Conservation (phyloP, 2,888 invertebrate genomes). For the Plebejus anna region DNA sequence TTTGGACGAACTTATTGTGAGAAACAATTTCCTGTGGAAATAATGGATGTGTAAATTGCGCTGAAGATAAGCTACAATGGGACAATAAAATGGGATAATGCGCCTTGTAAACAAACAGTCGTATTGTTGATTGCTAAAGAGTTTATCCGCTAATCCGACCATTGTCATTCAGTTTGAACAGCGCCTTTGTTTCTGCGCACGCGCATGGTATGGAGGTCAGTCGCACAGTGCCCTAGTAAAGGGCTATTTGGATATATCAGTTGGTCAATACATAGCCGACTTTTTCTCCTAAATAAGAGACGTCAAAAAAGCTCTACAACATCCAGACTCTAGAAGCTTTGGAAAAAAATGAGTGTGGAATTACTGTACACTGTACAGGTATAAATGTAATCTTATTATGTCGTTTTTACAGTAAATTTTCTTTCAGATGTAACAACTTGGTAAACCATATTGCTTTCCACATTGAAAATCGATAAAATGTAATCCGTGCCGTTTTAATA, state of each 20-base stretch:
- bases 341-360: no score
- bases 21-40: not conserved
- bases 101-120: constrained; percentile 30
- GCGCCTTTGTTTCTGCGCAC: constrained; percentile 1
- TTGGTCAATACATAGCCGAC: not conserved
- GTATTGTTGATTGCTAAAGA: constrained; percentile 32
- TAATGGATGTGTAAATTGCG: constrained; percentile 11
- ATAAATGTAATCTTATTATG: no score
- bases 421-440: not conserved
- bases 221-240: not conserved
- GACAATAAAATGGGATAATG: constrained; percentile 21
- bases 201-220: constrained; percentile 5
- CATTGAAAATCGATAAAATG: constrained; percentile 1
- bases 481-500: not conserved
- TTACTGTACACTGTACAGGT: no score
- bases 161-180: constrained; percentile 37
- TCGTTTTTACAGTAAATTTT: not conserved
- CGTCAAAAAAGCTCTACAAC: not conserved
- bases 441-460: not conserved
- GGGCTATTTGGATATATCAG: not conserved
- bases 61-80: constrained; percentile 7
- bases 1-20: not conserved
- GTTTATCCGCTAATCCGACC: constrained; percentile 38
- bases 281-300: not conserved
- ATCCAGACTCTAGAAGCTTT: no score